Evolutionary conservation across 2,888 invertebrate genomes (phyloP).

Genomic region (Lasioglossum figueresi): DNA sequence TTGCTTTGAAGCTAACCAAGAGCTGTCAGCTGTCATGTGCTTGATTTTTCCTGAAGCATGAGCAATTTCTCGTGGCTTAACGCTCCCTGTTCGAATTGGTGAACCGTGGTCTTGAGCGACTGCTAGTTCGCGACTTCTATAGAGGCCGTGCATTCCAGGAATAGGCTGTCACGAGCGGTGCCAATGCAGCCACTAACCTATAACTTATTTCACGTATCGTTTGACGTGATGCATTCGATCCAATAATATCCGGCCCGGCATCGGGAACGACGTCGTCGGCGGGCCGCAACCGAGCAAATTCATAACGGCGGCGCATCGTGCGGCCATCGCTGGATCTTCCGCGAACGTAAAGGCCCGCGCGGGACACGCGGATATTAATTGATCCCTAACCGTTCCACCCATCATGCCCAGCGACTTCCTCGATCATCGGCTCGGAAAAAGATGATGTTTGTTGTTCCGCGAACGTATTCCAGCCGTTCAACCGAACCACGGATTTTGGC

Average conservation of each 20-base stretch:
- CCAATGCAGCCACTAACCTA: constrained; percentile 84
- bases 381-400: constrained; percentile 58
- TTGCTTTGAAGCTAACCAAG: neutral
- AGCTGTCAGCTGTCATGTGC: neutral
- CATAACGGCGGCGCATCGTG: constrained; percentile 60
- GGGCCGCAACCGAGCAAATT: constrained; percentile 53
- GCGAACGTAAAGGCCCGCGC: constrained; percentile 33
- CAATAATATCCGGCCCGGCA: constrained; percentile 82
- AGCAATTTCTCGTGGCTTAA: neutral
- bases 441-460: constrained; percentile 27
- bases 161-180: constrained; percentile 84
- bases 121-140: constrained; percentile 71
- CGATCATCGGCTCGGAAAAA: constrained; percentile 21
- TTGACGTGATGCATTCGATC: constrained; percentile 84
- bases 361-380: constrained; percentile 65
- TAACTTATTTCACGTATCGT: constrained; percentile 84
- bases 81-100: constrained; percentile 13
- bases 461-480: constrained; percentile 18
- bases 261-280: constrained; percentile 52
- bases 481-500: neutral
- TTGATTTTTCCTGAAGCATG: neutral
- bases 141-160: constrained; percentile 80
- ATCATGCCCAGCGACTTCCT: constrained; percentile 53
- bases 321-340: constrained; percentile 52
- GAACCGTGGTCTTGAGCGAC: constrained; percentile 62